Conservation (phyloP, 2,797 vertebrate genomes). For the Caiman crocodilus region DNA sequence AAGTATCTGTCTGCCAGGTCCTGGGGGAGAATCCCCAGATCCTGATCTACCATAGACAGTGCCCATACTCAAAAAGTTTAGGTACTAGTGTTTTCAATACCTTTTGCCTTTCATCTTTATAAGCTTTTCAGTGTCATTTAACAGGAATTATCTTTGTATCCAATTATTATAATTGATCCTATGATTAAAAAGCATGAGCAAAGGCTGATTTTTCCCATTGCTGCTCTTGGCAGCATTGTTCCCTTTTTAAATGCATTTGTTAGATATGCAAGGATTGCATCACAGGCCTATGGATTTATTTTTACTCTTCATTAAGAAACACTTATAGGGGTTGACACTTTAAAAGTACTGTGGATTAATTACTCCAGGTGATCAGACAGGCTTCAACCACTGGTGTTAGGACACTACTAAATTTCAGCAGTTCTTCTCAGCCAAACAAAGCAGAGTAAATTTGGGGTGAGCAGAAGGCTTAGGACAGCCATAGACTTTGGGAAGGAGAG, state of each 20-base stretch:
- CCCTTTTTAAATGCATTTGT: background rate
- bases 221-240: background rate
- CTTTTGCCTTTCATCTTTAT: background rate
- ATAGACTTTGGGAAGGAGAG: background rate
- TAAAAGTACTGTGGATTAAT: background rate
- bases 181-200: background rate
- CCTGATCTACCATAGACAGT: background rate
- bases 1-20: accelerated
- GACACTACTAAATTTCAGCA: background rate
- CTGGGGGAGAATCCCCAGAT: background rate
- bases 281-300: background rate
- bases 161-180: background rate
- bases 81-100: background rate
- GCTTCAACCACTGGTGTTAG: background rate
- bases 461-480: background rate
- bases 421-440: background rate
- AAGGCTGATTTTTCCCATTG: background rate
- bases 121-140: background rate
- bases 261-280: background rate
- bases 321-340: background rate
- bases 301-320: background rate
- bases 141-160: background rate
- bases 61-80: background rate
- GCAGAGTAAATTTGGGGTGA: background rate
- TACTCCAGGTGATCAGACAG: background rate